Conservation (phyloP, 2,113 vertebrate genomes). For the Cisticola juncidis region DNA sequence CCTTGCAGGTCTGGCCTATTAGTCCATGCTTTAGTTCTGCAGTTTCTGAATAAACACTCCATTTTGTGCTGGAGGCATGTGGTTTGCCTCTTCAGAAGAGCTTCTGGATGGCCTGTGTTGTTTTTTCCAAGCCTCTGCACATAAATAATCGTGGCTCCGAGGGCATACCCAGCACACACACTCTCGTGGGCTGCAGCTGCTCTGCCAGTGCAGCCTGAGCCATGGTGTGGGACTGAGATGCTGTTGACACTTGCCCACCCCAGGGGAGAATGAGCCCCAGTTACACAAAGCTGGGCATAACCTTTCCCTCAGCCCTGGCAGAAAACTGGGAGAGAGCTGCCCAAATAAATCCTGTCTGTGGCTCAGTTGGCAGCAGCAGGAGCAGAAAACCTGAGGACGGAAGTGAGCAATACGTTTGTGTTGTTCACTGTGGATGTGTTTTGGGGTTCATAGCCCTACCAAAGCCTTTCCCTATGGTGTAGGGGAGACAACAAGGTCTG, state of each 20-base stretch:
- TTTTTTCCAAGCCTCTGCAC: not conserved
- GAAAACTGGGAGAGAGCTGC: not conserved
- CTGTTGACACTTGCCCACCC: not conserved
- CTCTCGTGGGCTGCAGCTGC: not conserved
- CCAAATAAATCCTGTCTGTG: not conserved
- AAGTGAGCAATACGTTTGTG: not conserved
- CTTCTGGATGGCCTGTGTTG: not conserved
- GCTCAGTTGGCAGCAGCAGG: not conserved
- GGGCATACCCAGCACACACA: not conserved
- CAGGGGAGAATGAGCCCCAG: accelerated
- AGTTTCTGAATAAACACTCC: constrained; percentile 1
- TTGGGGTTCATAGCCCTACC: not conserved
- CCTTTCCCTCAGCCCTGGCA: not conserved
- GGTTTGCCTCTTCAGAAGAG: not conserved
- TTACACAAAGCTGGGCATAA: not conserved
- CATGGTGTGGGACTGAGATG: accelerated
- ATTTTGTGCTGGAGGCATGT: not conserved
- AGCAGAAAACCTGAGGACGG: not conserved
- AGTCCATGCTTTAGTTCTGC: not conserved
- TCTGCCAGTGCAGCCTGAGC: accelerated
- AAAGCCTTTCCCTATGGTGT: not conserved
- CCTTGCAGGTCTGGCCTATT: not conserved
- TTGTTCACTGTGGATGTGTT: not conserved
- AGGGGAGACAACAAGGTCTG: not conserved
- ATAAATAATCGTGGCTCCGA: not conserved